Conservation (phyloP, 2,888 invertebrate genomes). For the Caradrina kadenii region DNA sequence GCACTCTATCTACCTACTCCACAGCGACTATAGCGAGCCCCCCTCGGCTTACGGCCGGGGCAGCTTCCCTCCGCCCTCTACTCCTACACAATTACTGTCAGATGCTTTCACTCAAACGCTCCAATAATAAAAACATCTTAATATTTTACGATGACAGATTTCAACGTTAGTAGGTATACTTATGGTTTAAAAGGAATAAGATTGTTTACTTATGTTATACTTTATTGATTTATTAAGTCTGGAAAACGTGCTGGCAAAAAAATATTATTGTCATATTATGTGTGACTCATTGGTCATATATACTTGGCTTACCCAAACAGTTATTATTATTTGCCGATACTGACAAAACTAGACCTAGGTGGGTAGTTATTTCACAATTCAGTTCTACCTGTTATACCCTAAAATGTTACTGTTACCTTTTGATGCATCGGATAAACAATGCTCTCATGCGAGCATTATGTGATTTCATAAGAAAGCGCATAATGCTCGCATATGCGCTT, state of each 20-base stretch:
- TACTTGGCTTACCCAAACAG: no score
- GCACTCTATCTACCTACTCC: constrained; percentile 1
- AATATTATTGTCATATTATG: no score
- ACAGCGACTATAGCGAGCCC: not conserved
- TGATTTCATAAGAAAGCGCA: constrained; percentile 42
- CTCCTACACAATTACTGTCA: constrained; percentile 71
- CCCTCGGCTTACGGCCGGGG: constrained; percentile 3
- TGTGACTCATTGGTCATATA: no score
- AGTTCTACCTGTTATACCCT: not conserved
- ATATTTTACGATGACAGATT: constrained; percentile 64
- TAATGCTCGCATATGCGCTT: no score
- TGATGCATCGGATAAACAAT: constrained; percentile 11
- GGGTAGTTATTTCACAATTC: not conserved
- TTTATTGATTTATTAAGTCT: not conserved
- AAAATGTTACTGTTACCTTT: not conserved
- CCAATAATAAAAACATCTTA: constrained; percentile 60
- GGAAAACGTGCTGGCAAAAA: not conserved
- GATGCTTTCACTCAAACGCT: constrained; percentile 62
- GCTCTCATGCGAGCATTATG: not conserved
- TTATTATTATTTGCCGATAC: not conserved
- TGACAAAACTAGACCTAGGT: not conserved
- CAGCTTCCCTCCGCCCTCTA: constrained; percentile 27
- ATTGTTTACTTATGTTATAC: constrained; percentile 31
- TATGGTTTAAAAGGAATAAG: constrained; percentile 34
- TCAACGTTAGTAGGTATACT: constrained; percentile 36